Percentiles rank a stretch among this genome's conserved stretches.
These are phyloP conservation scores for Aldabrachelys gigantea DNA, from an alignment of 2,113 vertebrate species.

Conservation along the genomic window DNA sequence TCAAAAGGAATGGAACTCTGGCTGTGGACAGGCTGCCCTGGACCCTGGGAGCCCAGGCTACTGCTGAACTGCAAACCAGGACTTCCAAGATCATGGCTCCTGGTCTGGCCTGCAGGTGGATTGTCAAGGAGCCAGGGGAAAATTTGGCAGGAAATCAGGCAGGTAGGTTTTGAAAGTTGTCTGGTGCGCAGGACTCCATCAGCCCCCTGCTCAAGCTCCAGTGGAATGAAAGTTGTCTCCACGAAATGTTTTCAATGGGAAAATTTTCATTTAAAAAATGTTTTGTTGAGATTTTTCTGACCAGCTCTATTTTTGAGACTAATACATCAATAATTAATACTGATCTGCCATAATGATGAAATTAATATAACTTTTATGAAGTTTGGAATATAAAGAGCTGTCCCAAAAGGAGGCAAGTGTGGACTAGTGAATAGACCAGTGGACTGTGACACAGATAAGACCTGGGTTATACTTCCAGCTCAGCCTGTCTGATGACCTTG, in stretches of 20 bases:
- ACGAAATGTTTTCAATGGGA: constrained; percentile 6
- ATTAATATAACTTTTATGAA: not conserved
- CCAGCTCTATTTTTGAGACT: not conserved
- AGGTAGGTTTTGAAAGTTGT: not conserved
- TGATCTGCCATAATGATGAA: not conserved
- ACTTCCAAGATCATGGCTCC: constrained; percentile 28
- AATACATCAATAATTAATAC: not conserved
- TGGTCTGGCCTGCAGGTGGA: constrained; percentile 7
- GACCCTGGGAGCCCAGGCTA: no score
- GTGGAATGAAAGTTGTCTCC: not conserved
- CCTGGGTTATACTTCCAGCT: not conserved
- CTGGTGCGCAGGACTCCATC: not conserved
- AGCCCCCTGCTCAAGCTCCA: not conserved
- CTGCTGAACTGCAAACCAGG: constrained; percentile 28
- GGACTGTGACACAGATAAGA: not conserved
- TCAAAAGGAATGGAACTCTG: not conserved
- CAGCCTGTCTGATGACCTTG: not conserved
- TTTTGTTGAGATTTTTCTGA: not conserved
- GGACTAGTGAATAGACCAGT: not conserved
- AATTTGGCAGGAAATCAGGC: not conserved
- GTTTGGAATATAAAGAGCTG: not conserved
- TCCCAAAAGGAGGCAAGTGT: not conserved
- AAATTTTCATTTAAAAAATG: not conserved
- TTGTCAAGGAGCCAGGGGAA: not conserved
- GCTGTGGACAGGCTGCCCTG: not conserved